These are phyloP conservation scores for Notolabrus celidotus DNA, from an alignment of 2,797 vertebrate species.

Conservation along the genomic window DNA sequence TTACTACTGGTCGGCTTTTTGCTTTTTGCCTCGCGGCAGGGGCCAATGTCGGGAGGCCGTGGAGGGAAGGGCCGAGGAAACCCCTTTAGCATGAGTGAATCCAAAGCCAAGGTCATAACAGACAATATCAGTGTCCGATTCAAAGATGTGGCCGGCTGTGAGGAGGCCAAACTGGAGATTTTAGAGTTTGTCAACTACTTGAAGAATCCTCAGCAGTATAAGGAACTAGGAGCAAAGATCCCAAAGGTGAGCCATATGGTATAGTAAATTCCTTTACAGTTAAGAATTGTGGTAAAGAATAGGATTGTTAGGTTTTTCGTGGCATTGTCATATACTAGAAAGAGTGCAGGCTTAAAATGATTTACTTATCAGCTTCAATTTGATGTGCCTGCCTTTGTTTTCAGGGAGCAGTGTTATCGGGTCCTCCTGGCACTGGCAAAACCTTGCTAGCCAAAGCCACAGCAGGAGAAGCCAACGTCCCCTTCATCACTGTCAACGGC, in stretches of 20 bases:
- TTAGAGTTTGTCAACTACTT: slow-evolving; percentile 97
- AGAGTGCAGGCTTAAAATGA: too few relatives aligned
- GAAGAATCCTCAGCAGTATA: slow-evolving; percentile 94
- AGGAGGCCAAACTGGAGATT: slow-evolving; percentile 97
- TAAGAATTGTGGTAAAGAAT: not conserved
- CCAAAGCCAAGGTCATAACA: slow-evolving; percentile 93
- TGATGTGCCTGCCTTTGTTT: slow-evolving; percentile 30
- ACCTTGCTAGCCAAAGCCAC: slow-evolving; percentile 96
- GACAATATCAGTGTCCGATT: slow-evolving; percentile 92
- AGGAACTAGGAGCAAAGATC: slow-evolving; percentile 96
- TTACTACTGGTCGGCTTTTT: slow-evolving; percentile 90
- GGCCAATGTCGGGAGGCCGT: slow-evolving; percentile 86
- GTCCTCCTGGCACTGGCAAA: slow-evolving; percentile 97
- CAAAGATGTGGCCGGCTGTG: slow-evolving; percentile 96
- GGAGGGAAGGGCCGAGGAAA: slow-evolving; percentile 89
- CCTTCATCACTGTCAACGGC: slow-evolving; percentile 95
- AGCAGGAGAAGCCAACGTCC: slow-evolving; percentile 94
- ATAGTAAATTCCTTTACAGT: not conserved
- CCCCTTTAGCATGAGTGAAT: slow-evolving; percentile 92
- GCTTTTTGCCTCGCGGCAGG: slow-evolving; percentile 87
- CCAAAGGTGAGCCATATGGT: slow-evolving; percentile 87
- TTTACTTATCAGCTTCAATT: too few relatives aligned
- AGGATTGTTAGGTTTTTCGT: too few relatives aligned
- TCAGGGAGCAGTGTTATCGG: slow-evolving; percentile 94
- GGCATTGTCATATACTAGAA: too few relatives aligned